These are phyloP conservation scores for Oncopeltus fasciatus DNA, from an alignment of 1,140 invertebrate genomes.

Conservation along the genomic window DNA sequence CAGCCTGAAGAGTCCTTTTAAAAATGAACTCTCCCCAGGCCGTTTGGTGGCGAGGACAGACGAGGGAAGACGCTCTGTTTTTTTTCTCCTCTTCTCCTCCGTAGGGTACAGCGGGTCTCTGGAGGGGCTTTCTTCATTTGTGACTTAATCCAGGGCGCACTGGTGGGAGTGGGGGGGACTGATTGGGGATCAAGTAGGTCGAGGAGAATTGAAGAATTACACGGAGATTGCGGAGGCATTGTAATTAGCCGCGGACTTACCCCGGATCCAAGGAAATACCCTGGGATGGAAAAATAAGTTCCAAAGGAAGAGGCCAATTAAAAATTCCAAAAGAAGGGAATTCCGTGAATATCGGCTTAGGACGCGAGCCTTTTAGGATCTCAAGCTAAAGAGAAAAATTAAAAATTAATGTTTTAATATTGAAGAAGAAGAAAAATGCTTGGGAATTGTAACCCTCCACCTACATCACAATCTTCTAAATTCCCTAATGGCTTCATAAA, in stretches of 20 bases:
- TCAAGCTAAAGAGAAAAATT: background rate
- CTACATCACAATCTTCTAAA: too few relatives aligned
- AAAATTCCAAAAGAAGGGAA: slow-evolving; percentile 2
- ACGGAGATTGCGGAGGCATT: background rate
- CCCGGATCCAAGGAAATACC: background rate
- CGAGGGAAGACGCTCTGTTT: background rate
- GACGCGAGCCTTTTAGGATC: background rate
- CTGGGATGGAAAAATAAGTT: background rate
- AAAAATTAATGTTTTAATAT: slow-evolving; percentile 9
- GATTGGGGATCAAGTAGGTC: slow-evolving; percentile 19
- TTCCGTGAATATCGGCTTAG: background rate
- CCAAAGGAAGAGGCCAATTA: background rate
- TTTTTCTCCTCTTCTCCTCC: background rate
- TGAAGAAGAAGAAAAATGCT: too few relatives aligned
- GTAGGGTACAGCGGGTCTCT: background rate
- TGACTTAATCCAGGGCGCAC: slow-evolving; percentile 16
- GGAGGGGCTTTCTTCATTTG: slow-evolving; percentile 7
- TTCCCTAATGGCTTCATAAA: too few relatives aligned
- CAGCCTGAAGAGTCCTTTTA: slow-evolving; percentile 11
- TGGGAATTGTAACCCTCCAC: too few relatives aligned
- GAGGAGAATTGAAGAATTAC: slow-evolving; percentile 19
- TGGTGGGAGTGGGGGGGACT: slow-evolving; percentile 9
- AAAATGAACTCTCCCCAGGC: slow-evolving; percentile 14
- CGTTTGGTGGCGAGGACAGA: too few relatives aligned
- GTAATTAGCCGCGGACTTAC: background rate